Evolutionary conservation across 1,140 invertebrate genomes (phyloP), one percentile per base, ranked within the genome.

Genomic region (Drosophila subpulchrella): DNA sequence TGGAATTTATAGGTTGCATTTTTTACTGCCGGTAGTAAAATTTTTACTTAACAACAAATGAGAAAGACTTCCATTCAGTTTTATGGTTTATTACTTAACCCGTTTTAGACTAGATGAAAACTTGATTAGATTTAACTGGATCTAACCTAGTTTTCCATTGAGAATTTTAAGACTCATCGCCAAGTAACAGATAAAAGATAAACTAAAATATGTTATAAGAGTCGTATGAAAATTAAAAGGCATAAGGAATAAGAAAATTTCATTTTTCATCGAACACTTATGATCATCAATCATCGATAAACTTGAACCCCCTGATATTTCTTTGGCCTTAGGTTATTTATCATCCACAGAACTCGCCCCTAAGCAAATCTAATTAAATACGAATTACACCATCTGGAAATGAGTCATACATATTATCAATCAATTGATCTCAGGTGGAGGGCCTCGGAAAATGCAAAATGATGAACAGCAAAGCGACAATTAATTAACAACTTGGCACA

Each of bases 401-500:
- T 72, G 68, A 72, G 50, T 71, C 65, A 71, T 38, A 6, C 47
- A 44, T 38, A 6, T 27, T 12, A 42, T 36, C 46, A 27, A 30
- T 53, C 38, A 42, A 53, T 68, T 46, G 20, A 67, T 51, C 46
- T 10, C 4, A 13, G 32, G 4, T 39, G 20, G 20, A 62, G 58
- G 36, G 44, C 44, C 36, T 48, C 46, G 46, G 30, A 42, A 67
- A 42, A 44, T 41, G 30, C 20, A 27, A 66, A 42, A 15, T 15
- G 42, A 48, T 44, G 15, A 47, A 20, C 44, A 46, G 56, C 5
- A 8, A 61, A 65, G 13, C 61, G 61, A 62, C 61, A 71, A 71
- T 71, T 71, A 70, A 68, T 70, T 68, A 68, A 57, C 67, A 68
- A 70, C 65, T 41, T 57, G 15, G 36, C 53, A 36, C 36, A 41